Evolutionary conservation across 2,797 vertebrate species (phyloP).

Genomic region (Sphenopsis melanotis): DNA sequence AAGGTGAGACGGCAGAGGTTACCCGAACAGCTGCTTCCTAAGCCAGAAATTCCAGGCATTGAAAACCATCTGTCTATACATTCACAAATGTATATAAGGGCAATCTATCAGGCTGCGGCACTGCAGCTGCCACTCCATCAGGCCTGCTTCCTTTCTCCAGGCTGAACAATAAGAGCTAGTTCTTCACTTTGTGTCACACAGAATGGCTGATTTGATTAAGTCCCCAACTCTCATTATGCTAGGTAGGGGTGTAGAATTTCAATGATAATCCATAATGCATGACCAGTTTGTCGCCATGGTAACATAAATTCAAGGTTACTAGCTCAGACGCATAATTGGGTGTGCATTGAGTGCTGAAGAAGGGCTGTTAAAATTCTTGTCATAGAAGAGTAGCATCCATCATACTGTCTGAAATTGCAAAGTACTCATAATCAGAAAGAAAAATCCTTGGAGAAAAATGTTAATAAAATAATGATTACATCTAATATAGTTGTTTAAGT

Average conservation of each 20-base stretch:
- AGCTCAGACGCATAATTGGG: constrained; percentile 99
- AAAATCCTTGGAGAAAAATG: constrained; percentile 87
- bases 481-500: constrained; percentile 75
- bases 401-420: constrained; percentile 92
- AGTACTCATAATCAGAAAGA: constrained; percentile 92
- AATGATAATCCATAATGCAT: constrained; percentile 99
- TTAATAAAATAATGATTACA: constrained; percentile 80
- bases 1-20: constrained; percentile 97
- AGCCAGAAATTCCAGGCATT: constrained; percentile 92
- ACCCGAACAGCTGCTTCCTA: constrained; percentile 96
- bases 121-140: constrained; percentile 92
- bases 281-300: constrained; percentile 98
- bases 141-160: constrained; percentile 84
- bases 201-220: constrained; percentile 99
- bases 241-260: constrained; percentile 99
- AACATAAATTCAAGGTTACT: constrained; percentile 99
- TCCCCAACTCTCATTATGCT: constrained; percentile 99
- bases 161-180: constrained; percentile 91
- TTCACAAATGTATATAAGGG: constrained; percentile 92
- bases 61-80: constrained; percentile 98
- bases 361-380: constrained; percentile 99
- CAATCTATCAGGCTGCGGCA: constrained; percentile 93
- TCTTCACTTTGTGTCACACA: constrained; percentile 97
- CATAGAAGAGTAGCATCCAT: constrained; percentile 97
- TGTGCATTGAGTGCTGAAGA: constrained; percentile 93